Conservation (phyloP, 2,113 vertebrate genomes). For the Crotalus horridus region DNA sequence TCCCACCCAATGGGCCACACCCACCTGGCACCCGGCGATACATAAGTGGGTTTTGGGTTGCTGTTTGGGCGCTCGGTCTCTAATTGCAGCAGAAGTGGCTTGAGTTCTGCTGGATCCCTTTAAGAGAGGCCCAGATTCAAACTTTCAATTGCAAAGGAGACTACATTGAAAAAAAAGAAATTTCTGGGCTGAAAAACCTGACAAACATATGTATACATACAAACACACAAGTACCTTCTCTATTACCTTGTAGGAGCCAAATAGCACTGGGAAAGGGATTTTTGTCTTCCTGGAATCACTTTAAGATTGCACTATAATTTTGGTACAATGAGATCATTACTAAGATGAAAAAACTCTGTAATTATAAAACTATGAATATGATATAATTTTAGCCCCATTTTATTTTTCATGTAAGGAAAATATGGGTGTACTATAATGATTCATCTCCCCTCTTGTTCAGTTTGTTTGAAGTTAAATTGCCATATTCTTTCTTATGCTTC, state of each 20-base stretch:
- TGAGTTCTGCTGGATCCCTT: neutral
- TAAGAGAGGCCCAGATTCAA: neutral
- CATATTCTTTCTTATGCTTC: neutral
- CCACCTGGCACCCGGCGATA: too few species aligned
- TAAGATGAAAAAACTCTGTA: neutral
- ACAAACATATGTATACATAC: neutral
- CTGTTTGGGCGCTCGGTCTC: neutral
- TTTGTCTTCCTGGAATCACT: neutral
- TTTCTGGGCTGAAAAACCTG: neutral
- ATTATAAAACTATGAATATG: neutral
- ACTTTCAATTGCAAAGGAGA: neutral
- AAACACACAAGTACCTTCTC: neutral
- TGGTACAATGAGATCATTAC: neutral
- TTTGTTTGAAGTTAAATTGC: neutral
- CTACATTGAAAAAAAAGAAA: neutral
- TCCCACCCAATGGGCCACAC: too few species aligned
- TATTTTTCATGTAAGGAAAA: neutral
- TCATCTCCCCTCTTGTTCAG: neutral
- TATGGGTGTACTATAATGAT: neutral
- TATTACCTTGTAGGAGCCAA: neutral
- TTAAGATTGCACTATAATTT: neutral
- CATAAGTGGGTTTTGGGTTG: too few species aligned
- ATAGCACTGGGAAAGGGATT: too few species aligned
- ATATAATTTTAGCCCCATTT: neutral
- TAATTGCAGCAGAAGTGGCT: neutral